Evolutionary conservation across 2,113 vertebrate species (phyloP).

Genomic region (Heterotilapia buettikoferi): DNA sequence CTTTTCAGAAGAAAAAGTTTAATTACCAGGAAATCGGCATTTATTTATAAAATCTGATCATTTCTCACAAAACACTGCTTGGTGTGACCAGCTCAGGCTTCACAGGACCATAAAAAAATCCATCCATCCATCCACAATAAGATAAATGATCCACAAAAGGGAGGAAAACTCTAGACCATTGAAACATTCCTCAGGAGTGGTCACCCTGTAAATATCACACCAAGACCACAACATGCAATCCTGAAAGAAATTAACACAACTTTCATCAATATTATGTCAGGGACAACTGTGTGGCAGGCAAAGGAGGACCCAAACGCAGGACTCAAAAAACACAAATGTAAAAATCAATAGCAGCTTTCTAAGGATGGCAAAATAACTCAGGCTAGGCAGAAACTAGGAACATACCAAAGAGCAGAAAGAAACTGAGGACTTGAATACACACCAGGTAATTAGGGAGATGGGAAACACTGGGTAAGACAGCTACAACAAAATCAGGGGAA

Average conservation of each 20-base stretch:
- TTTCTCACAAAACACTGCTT: neutral
- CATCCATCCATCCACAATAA: neutral
- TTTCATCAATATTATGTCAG: neutral
- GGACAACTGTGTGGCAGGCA: neutral
- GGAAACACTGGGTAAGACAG: neutral
- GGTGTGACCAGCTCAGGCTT: neutral
- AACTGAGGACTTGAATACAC: neutral
- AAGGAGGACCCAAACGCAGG: neutral
- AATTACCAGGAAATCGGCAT: neutral
- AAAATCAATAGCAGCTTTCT: neutral
- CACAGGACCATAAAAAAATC: neutral
- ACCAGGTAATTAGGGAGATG: neutral
- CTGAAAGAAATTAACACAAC: neutral
- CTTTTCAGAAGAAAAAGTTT: neutral
- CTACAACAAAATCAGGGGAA: neutral
- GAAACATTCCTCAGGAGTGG: rapidly evolving
- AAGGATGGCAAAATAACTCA: neutral
- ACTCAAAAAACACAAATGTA: neutral
- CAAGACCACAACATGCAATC: neutral
- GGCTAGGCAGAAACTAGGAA: neutral
- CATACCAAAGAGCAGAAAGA: neutral
- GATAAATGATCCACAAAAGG: neutral
- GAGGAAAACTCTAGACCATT: rapidly evolving
- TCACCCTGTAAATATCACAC: neutral
- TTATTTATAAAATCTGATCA: neutral